These are phyloP conservation scores for Spheniscus mendiculus DNA, from an alignment of 2,113 vertebrate species.

Conservation along the genomic window DNA sequence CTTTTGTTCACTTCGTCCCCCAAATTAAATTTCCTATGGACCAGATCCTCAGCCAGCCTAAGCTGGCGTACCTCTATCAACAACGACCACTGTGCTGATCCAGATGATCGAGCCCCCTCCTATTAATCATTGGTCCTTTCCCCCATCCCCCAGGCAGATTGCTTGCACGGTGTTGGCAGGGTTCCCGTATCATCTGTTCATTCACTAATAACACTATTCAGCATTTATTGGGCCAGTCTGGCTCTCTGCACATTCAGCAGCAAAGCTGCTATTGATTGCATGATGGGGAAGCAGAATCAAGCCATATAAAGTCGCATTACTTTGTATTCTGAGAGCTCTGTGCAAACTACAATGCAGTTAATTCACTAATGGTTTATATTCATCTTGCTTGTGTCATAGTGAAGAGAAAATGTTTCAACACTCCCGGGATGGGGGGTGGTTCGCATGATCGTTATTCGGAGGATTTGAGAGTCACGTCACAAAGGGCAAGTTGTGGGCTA, in stretches of 20 bases:
- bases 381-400: not conserved
- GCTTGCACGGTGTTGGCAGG: not conserved
- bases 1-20: not conserved
- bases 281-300: not conserved
- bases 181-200: not conserved
- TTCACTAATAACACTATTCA: conserved; percentile 26
- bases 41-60: not conserved
- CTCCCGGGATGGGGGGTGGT: rapidly evolving
- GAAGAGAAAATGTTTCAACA: not conserved
- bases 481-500: not conserved
- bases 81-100: not conserved
- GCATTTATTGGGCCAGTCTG: not conserved
- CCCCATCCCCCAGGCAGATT: not conserved
- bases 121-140: not conserved
- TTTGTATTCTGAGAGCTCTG: not conserved
- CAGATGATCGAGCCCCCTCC: not conserved
- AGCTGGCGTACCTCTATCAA: not conserved
- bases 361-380: not conserved
- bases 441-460: rapidly evolving
- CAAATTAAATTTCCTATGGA: not conserved
- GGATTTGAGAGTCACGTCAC: not conserved
- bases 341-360: not conserved
- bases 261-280: conserved; percentile 7
- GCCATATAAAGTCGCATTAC: not conserved
- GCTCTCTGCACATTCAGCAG: not conserved